A percentile compares a stretch with the other conserved stretches of the same genome.
Evolutionary conservation across 2,797 vertebrate genomes (phyloP).

Genomic region (Gorsachius magnificus): DNA sequence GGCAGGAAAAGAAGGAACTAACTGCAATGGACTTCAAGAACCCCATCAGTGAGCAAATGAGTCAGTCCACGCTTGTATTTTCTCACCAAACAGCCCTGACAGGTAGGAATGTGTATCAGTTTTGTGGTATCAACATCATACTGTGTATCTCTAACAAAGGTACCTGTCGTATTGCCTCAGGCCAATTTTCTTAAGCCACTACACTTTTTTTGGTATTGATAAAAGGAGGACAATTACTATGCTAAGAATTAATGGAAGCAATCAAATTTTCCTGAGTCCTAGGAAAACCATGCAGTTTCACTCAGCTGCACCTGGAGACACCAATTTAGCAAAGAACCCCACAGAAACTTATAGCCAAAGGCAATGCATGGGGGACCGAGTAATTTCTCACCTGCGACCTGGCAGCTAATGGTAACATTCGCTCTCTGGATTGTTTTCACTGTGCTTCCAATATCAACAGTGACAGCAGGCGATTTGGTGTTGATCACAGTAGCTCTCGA

Average conservation of each 20-base stretch:
- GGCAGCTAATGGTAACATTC: conserved; percentile 81
- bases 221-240: background rate
- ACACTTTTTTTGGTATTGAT: background rate
- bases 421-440: conserved; percentile 75
- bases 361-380: background rate
- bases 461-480: conserved; percentile 62
- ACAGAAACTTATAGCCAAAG: background rate
- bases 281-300: background rate
- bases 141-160: background rate
- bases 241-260: background rate
- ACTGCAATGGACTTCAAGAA: background rate
- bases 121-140: background rate
- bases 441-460: conserved; percentile 75
- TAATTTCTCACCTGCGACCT: conserved; percentile 79
- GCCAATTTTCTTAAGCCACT: background rate
- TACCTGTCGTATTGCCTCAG: accelerated
- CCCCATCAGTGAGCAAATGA: background rate
- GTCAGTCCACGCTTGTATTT: background rate
- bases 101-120: background rate
- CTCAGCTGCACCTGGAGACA: background rate
- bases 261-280: background rate
- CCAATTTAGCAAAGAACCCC: background rate
- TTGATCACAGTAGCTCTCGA: conserved; percentile 73
- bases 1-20: background rate
- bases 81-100: background rate